These are phyloP conservation scores for Psammodynastes pulverulentus DNA, from an alignment of 2,113 vertebrate genomes.

Conservation along the genomic window DNA sequence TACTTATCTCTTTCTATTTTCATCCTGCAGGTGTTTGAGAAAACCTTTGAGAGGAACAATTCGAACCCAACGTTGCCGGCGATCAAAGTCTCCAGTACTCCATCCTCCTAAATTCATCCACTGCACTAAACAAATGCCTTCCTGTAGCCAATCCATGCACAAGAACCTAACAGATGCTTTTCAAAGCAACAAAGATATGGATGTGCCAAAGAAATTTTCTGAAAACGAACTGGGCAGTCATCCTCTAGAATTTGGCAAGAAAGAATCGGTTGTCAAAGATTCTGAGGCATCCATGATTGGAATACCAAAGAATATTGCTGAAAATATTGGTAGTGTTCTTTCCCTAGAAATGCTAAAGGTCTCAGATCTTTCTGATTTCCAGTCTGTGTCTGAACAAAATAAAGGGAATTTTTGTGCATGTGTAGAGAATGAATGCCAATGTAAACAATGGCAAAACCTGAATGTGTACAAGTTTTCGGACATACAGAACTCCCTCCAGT, in stretches of 20 bases:
- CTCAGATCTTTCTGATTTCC: constrained; percentile 79
- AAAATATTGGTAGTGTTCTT: constrained; percentile 47
- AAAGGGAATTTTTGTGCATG: constrained; percentile 56
- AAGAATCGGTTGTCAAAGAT: constrained; percentile 46
- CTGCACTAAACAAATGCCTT: constrained; percentile 74
- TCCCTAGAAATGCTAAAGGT: constrained; percentile 58
- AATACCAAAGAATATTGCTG: constrained; percentile 35
- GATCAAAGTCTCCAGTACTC: constrained; percentile 94
- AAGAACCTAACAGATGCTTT: constrained; percentile 71
- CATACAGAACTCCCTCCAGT: constrained; percentile 76
- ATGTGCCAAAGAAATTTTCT: constrained; percentile 66
- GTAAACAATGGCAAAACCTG: constrained; percentile 81
- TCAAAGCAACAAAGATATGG: constrained; percentile 57
- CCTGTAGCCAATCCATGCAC: constrained; percentile 75
- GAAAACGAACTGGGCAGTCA: constrained; percentile 53
- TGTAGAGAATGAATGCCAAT: constrained; percentile 70
- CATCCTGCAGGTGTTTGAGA: constrained; percentile 75
- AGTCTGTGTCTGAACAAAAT: constrained; percentile 77
- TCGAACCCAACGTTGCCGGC: constrained; percentile 83
- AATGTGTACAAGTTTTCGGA: constrained; percentile 95
- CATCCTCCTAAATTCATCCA: constrained; percentile 94
- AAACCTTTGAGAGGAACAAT: constrained; percentile 82
- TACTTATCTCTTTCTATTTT: constrained; percentile 11
- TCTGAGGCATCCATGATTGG: constrained; percentile 47
- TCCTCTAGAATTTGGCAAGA: constrained; percentile 60